These are phyloP conservation scores for Vulpes vulpes DNA, from an alignment of 2,113 vertebrate species.

Conservation along the genomic window DNA sequence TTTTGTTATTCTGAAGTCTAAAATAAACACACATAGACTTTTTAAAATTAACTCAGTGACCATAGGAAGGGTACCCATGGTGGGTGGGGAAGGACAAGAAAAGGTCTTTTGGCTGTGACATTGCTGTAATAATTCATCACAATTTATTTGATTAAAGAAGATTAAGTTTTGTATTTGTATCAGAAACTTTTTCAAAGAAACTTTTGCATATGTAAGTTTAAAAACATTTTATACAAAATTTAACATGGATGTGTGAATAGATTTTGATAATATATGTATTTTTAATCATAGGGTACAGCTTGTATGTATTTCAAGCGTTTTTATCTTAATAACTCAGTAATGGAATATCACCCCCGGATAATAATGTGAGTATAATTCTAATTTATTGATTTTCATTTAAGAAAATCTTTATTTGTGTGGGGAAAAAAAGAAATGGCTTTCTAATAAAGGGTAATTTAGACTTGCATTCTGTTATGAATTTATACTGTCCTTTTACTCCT, in stretches of 20 bases:
- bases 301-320: constrained; percentile 98
- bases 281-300: constrained; percentile 92
- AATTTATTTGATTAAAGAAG: constrained; percentile 56
- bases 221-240: background rate
- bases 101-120: background rate
- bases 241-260: background rate
- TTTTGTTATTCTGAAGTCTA: constrained; percentile 35
- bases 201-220: background rate
- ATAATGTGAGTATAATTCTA: constrained; percentile 94
- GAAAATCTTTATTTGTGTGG: background rate
- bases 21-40: background rate
- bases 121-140: background rate
- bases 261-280: constrained; percentile 46
- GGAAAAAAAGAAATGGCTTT: background rate
- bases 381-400: constrained; percentile 54
- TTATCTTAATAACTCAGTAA: constrained; percentile 97
- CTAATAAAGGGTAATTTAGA: constrained; percentile 29
- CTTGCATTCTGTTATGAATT: background rate
- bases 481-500: background rate
- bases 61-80: background rate
- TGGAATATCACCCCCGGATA: constrained; percentile 97
- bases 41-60: background rate
- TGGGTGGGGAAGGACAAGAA: background rate
- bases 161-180: background rate
- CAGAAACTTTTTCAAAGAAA: constrained; percentile 41